Conservation (phyloP, 2,797 vertebrate genomes). For the Hydrocynus forskahlii region DNA sequence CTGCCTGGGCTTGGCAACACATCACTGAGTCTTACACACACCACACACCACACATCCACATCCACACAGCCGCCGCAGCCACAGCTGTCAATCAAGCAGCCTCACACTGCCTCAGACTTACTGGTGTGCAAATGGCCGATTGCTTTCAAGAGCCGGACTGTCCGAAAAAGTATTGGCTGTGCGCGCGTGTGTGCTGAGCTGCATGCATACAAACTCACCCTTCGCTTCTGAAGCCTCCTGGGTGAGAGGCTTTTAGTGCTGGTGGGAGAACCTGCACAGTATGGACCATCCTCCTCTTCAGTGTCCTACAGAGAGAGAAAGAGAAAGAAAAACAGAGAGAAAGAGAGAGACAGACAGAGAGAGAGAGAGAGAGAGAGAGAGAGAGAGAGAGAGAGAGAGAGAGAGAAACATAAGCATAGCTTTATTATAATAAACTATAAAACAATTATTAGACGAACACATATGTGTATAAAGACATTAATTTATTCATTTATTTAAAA, state of each 20-base stretch:
- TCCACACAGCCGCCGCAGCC: slow-evolving; percentile 39
- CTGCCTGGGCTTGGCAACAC: slow-evolving; percentile 53
- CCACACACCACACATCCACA: slow-evolving; percentile 50
- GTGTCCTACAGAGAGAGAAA: slow-evolving; percentile 76
- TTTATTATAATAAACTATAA: background rate
- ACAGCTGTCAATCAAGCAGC: slow-evolving; percentile 54
- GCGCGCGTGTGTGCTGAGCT: slow-evolving; percentile 58
- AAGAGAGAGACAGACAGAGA: slow-evolving; percentile 37
- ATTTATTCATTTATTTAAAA: too few species aligned
- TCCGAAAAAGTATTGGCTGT: slow-evolving; percentile 59
- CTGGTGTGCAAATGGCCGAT: slow-evolving; percentile 52
- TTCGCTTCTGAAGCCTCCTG: slow-evolving; percentile 81
- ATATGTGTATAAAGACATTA: too few species aligned
- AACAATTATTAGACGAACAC: too few species aligned
- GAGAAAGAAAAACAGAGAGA: background rate
- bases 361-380: slow-evolving; percentile 31
- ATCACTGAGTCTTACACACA: slow-evolving; percentile 51
- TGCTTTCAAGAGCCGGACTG: slow-evolving; percentile 41
- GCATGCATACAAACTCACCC: slow-evolving; percentile 66
- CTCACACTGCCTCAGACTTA: slow-evolving; percentile 38
- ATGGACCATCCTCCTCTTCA: slow-evolving; percentile 82
- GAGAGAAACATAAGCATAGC: background rate
- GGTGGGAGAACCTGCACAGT: slow-evolving; percentile 80
- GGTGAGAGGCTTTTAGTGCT: slow-evolving; percentile 85
- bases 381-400: slow-evolving; percentile 9